Conservation (phyloP, 2,113 vertebrate species). For the Mustela lutreola region DNA sequence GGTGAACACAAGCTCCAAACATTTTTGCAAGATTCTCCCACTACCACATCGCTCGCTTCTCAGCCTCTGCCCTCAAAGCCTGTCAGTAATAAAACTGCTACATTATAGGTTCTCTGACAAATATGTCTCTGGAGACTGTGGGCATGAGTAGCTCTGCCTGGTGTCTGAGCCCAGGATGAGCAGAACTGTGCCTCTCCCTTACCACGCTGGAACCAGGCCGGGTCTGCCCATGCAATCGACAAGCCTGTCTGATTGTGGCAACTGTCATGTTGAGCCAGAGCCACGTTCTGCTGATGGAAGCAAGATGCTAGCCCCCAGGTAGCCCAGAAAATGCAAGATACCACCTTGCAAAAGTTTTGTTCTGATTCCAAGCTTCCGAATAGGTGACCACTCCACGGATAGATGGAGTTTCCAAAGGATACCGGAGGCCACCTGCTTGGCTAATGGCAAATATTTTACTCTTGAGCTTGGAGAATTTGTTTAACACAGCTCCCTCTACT, state of each 20-base stretch:
- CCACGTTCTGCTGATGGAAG: conserved; percentile 62
- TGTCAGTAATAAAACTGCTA: background rate
- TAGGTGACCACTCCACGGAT: background rate
- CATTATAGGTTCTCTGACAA: background rate
- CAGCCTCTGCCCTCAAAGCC: background rate
- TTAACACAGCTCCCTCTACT: conserved; percentile 63
- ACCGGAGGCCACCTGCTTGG: background rate
- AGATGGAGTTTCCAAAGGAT: background rate
- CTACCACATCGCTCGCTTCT: background rate
- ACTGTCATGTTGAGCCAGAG: background rate
- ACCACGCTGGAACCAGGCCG: background rate
- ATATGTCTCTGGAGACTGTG: background rate
- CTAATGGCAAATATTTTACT: background rate
- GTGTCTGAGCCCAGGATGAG: background rate
- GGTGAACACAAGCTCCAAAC: background rate
- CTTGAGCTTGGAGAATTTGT: background rate
- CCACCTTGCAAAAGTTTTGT: background rate
- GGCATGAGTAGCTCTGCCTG: background rate
- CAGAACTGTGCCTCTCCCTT: background rate
- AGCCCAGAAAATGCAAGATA: conserved; percentile 36
- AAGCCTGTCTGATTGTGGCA: background rate
- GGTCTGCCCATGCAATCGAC: background rate
- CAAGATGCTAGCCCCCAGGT: background rate
- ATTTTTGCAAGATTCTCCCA: background rate
- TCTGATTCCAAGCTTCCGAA: conserved; percentile 39